Evolutionary conservation across 64 coral and sea anemone genomes (phyloP).

Genomic region (Astreopora myriophthalma): DNA sequence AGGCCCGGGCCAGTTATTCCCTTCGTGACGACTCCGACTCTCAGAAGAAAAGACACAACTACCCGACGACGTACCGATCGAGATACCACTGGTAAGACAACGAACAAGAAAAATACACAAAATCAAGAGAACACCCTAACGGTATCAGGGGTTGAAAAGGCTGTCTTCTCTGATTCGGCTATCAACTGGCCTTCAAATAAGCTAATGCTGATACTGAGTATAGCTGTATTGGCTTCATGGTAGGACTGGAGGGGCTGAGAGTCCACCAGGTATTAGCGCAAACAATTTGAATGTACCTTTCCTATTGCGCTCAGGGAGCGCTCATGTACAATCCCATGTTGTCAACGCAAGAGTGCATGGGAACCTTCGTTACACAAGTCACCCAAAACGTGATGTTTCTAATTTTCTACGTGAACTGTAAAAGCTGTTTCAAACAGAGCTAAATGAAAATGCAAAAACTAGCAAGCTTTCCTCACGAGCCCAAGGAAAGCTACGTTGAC

Average conservation of each 20-base stretch:
- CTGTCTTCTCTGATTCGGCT: not conserved
- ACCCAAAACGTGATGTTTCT: too few species aligned
- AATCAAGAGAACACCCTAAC: not conserved
- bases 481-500: too few species aligned
- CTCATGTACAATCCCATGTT: too few species aligned
- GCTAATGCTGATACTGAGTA: not conserved
- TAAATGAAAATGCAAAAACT: too few species aligned
- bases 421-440: too few species aligned
- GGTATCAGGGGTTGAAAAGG: not conserved
- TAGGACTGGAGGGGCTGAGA: not conserved
- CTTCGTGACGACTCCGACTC: conserved; percentile 16
- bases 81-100: not conserved
- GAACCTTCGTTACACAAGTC: too few species aligned
- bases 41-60: conserved; percentile 8
- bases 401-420: too few species aligned
- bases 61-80: not conserved
- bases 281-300: not conserved
- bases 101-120: not conserved
- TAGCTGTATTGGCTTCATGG: not conserved
- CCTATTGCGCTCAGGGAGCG: too few species aligned
- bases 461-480: too few species aligned
- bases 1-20: not conserved
- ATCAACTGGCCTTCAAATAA: not conserved
- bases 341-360: too few species aligned
- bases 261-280: not conserved